These are phyloP conservation scores for Apodemia zela DNA, from an alignment of 2,888 invertebrate species.

Conservation along the genomic window DNA sequence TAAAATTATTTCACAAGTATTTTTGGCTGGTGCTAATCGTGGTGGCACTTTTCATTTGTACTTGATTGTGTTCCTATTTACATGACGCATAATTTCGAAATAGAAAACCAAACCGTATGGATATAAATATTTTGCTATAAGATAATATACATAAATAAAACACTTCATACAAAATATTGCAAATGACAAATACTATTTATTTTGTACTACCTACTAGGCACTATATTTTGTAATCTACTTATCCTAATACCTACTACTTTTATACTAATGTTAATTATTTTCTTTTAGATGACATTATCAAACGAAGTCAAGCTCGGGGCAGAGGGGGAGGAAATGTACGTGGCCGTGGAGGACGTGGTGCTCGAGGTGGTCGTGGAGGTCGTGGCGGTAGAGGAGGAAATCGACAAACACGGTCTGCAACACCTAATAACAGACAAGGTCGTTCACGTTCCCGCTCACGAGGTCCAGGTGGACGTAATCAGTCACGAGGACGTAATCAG, in stretches of 20 bases:
- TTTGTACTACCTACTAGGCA: background rate
- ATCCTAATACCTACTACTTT: too few species aligned
- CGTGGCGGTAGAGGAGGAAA: constrained; percentile 45
- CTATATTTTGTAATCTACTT: too few species aligned
- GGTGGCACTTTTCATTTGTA: background rate
- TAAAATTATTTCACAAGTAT: background rate
- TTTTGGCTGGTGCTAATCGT: background rate
- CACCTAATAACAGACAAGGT: constrained; percentile 28
- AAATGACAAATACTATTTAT: background rate
- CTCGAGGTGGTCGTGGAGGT: constrained; percentile 39
- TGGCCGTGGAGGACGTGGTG: constrained; percentile 41
- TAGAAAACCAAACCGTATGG: constrained; percentile 7
- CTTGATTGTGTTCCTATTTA: constrained; percentile 12
- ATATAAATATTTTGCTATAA: background rate
- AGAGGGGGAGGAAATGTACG: constrained; percentile 45
- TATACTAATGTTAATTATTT: background rate
- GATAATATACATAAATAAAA: background rate
- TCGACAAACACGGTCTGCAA: constrained; percentile 32
- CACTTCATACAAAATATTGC: background rate
- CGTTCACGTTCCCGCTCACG: constrained; percentile 37
- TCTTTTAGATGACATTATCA: constrained; percentile 63
- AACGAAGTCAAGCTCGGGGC: constrained; percentile 59
- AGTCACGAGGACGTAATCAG: constrained; percentile 39
- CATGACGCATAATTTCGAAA: constrained; percentile 26
- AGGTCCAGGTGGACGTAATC: constrained; percentile 27